These are phyloP conservation scores for Conops quadrifasciatus DNA, from an alignment of 2,888 invertebrate species.

Conservation along the genomic window DNA sequence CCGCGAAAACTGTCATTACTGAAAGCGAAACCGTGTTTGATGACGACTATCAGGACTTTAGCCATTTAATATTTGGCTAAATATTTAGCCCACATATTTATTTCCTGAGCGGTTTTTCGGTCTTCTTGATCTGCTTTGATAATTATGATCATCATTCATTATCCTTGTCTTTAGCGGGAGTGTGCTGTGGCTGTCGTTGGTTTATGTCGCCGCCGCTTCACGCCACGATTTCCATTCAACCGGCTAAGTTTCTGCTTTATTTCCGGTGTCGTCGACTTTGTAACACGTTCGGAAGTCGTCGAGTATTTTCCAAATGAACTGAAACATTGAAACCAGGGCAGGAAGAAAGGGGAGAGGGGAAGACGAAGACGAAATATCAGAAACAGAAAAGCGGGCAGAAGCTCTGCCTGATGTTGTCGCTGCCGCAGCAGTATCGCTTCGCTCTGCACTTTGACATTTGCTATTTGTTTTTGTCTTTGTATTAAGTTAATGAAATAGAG, in stretches of 20 bases:
- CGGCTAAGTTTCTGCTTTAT: background rate
- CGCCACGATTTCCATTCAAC: conserved; percentile 13
- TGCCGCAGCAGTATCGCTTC: background rate
- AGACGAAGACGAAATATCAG: background rate
- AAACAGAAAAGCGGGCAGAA: no score
- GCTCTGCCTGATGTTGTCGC: background rate
- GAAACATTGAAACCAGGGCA: background rate
- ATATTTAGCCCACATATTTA: no score
- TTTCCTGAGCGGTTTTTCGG: no score
- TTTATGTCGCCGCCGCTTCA: background rate
- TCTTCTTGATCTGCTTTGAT: no score
- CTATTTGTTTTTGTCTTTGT: conserved; percentile 16
- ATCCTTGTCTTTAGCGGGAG: no score
- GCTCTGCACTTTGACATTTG: background rate
- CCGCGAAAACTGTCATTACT: no score
- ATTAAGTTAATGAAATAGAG: background rate
- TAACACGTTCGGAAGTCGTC: conserved; percentile 13
- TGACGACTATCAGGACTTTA: no score
- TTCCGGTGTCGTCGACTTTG: conserved; percentile 15
- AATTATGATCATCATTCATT: no score
- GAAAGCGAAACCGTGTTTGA: no score
- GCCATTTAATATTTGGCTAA: no score
- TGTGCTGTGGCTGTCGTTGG: no score
- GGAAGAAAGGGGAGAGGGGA: background rate
- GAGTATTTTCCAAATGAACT: background rate